A percentile compares a stretch with the other conserved stretches of the same genome.
phyloP scores from a whole-genome alignment of 2,888 invertebrate genomes.

The Stenoptilia bipunctidactyla region DNA sequence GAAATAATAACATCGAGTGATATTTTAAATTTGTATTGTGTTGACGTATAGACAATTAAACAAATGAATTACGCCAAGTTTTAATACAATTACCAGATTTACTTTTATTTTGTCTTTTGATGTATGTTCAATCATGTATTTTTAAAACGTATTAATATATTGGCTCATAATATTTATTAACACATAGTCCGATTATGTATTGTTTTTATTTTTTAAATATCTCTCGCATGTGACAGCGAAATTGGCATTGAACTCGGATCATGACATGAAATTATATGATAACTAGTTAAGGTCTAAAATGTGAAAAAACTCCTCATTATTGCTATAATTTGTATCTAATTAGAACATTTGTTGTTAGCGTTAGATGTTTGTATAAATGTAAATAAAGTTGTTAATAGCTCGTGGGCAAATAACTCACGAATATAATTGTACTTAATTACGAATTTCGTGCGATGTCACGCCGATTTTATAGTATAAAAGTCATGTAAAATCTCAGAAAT shows the following conservation, averaged over 20 bases:
- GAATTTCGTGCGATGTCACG: no score
- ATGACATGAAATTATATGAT: constrained; percentile 38
- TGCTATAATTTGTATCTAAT: constrained; percentile 31
- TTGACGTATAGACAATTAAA: no score
- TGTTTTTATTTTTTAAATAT: constrained; percentile 22
- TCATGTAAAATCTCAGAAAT: no score
- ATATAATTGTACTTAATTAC: background rate
- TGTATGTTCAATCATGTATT: constrained; percentile 31
- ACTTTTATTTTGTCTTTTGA: constrained; percentile 19
- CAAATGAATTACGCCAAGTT: constrained; percentile 12
- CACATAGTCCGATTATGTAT: no score
- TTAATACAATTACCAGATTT: constrained; percentile 15
- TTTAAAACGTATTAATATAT: constrained; percentile 25
- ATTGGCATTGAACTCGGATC: constrained; percentile 28
- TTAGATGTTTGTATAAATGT: constrained; percentile 23
- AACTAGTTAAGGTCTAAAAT: constrained; percentile 3
- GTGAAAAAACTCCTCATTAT: background rate
- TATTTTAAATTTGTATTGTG: no score
- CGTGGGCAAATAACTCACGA: constrained; percentile 4
- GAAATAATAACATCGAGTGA: no score
- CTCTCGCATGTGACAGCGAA: constrained; percentile 10
- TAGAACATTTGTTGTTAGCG: constrained; percentile 41
- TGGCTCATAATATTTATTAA: constrained; percentile 39
- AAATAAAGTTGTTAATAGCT: constrained; percentile 22
- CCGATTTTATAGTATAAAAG: no score